Percentiles rank a stretch among this genome's conserved stretches.
These are phyloP conservation scores for Pseudochirops cupreus DNA, from an alignment of 2,797 vertebrate genomes.

Conservation along the genomic window DNA sequence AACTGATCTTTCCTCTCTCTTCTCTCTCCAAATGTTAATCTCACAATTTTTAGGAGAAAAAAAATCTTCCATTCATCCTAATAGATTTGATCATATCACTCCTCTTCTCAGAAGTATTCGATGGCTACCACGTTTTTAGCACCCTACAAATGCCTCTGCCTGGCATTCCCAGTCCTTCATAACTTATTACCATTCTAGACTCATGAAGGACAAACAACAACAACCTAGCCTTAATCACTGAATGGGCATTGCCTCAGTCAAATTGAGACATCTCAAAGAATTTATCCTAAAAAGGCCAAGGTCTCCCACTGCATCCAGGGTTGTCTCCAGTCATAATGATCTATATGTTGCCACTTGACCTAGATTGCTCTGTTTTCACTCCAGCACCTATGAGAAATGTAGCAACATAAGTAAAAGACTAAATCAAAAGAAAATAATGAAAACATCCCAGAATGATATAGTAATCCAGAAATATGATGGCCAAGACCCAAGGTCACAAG, in stretches of 20 bases:
- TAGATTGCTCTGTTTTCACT: background rate
- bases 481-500: too few species aligned
- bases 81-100: background rate
- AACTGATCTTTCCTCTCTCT: background rate
- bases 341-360: too few species aligned
- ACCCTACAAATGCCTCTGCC: background rate
- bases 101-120: background rate
- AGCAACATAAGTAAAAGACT: background rate
- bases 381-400: background rate
- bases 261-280: too few species aligned
- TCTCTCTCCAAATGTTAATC: background rate
- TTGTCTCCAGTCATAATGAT: too few species aligned
- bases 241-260: too few species aligned
- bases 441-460: background rate
- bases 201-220: too few species aligned
- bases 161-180: background rate
- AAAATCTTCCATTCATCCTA: background rate
- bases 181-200: background rate
- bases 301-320: too few species aligned
- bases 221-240: too few species aligned
- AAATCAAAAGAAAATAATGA: background rate
- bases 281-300: too few species aligned
- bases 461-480: background rate
- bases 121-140: background rate
- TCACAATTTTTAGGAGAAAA: background rate